These are phyloP conservation scores for Aplidium turbinatum DNA, from an alignment of 23 tunicate genomes.

Conservation along the genomic window DNA sequence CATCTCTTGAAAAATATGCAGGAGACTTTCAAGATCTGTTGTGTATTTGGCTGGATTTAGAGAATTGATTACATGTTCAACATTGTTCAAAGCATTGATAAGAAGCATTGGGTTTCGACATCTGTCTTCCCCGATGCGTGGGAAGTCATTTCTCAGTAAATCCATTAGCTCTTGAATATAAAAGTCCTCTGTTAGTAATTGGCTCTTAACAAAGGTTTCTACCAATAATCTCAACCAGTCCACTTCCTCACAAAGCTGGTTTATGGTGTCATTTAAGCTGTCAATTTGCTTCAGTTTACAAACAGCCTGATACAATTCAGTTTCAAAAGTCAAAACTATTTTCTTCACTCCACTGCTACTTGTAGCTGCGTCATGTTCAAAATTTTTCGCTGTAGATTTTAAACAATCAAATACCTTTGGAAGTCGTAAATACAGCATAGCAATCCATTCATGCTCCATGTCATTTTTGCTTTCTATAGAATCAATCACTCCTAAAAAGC, in stretches of 20 bases:
- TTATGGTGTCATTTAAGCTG: constrained; percentile 59
- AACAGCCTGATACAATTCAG: constrained; percentile 40
- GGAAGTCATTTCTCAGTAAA: too few relatives aligned
- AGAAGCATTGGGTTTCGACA: constrained; percentile 45
- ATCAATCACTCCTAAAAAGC: constrained; percentile 73
- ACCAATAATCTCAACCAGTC: constrained; percentile 52
- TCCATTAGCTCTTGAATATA: background rate
- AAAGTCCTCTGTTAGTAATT: constrained; percentile 19
- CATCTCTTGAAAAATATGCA: constrained; percentile 37
- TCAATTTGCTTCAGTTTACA: constrained; percentile 37
- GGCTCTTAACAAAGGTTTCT: constrained; percentile 34
- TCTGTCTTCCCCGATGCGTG: constrained; percentile 1
- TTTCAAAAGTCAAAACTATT: constrained; percentile 37
- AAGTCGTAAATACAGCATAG: constrained; percentile 52
- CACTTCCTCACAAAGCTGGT: constrained; percentile 53
- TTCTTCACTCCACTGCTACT: background rate
- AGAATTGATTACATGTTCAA: constrained; percentile 32
- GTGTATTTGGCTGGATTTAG: constrained; percentile 30
- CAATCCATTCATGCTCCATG: constrained; percentile 60
- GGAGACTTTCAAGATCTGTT: constrained; percentile 46
- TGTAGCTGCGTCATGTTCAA: constrained; percentile 29
- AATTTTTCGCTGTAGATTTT: constrained; percentile 14
- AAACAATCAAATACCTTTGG: constrained; percentile 48
- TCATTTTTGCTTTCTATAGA: constrained; percentile 5
- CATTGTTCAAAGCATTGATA: constrained; percentile 38